These are phyloP conservation scores for Adoxophyes honmai DNA, from an alignment of 1,140 invertebrate species.

Conservation along the genomic window DNA sequence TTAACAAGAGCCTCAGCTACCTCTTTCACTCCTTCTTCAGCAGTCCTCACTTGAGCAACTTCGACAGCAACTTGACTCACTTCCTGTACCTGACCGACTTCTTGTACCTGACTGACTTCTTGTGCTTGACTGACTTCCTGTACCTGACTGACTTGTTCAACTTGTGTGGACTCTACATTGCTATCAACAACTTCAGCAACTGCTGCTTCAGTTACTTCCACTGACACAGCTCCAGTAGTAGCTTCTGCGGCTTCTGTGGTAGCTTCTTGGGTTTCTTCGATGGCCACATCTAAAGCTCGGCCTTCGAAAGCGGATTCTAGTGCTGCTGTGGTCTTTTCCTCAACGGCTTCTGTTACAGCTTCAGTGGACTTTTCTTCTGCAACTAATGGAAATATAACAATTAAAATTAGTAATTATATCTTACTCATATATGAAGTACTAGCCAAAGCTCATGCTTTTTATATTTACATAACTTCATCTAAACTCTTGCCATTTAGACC, in stretches of 20 bases:
- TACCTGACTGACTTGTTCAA: background rate
- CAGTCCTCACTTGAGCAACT: slow-evolving; percentile 26
- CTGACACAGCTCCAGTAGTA: slow-evolving; percentile 14
- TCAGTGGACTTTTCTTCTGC: background rate
- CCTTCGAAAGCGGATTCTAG: background rate
- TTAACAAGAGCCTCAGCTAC: slow-evolving; percentile 40
- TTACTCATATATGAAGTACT: too few relatives aligned
- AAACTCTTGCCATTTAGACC: too few relatives aligned
- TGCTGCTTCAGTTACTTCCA: slow-evolving; percentile 5
- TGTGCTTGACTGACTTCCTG: too few relatives aligned
- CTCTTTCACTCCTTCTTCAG: slow-evolving; percentile 32
- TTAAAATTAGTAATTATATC: too few relatives aligned
- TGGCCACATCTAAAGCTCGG: background rate
- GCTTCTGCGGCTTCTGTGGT: slow-evolving; percentile 15
- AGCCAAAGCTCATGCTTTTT: too few relatives aligned
- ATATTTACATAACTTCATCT: too few relatives aligned
- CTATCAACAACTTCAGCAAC: slow-evolving; percentile 19
- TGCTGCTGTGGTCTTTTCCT: background rate
- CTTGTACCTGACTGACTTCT: background rate
- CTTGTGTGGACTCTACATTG: background rate
- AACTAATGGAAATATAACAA: background rate
- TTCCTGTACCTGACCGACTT: background rate
- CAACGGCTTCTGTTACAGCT: slow-evolving; percentile 15
- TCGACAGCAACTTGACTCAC: slow-evolving; percentile 17
- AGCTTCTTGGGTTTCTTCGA: slow-evolving; percentile 12